Percentiles rank a stretch among this genome's conserved stretches.
Evolutionary conservation across 2,888 invertebrate species (phyloP).

Genomic region (Saturnia pavonia): DNA sequence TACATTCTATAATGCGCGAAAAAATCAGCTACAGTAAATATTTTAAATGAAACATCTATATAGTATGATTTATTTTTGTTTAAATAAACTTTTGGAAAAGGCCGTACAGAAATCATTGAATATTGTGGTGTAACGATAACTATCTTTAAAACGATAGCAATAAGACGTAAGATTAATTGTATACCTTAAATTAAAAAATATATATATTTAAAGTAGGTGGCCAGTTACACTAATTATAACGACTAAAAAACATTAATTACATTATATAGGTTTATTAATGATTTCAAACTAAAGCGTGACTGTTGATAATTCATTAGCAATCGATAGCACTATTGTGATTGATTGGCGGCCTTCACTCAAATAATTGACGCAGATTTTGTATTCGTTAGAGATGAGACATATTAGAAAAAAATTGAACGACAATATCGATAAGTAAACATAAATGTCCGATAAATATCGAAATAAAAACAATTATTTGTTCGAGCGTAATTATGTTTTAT

Average conservation of each 20-base stretch:
- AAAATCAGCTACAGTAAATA: too few relatives aligned
- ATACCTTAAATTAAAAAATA: background rate
- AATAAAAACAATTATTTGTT: too few relatives aligned
- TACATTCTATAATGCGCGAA: too few relatives aligned
- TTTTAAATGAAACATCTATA: too few relatives aligned
- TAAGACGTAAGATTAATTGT: background rate
- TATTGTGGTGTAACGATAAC: background rate
- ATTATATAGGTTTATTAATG: background rate
- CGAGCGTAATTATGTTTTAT: too few relatives aligned
- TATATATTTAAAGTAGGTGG: background rate
- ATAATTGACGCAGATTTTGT: conserved; percentile 49
- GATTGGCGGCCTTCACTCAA: conserved; percentile 56
- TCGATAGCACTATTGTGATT: conserved; percentile 32
- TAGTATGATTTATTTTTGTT: too few relatives aligned
- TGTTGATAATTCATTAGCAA: conserved; percentile 36
- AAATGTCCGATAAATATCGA: too few relatives aligned
- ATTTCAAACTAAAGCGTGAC: background rate
- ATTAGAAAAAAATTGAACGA: too few relatives aligned
- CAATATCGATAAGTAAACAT: too few relatives aligned
- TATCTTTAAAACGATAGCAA: background rate
- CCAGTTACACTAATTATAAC: background rate
- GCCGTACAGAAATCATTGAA: too few relatives aligned
- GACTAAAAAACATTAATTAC: background rate
- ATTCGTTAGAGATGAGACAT: background rate
- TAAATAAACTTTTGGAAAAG: too few relatives aligned